Evolutionary conservation across 2,113 vertebrate genomes (phyloP), one percentile per base, ranked within the genome.

Genomic region (Sisor rabdophorus): DNA sequence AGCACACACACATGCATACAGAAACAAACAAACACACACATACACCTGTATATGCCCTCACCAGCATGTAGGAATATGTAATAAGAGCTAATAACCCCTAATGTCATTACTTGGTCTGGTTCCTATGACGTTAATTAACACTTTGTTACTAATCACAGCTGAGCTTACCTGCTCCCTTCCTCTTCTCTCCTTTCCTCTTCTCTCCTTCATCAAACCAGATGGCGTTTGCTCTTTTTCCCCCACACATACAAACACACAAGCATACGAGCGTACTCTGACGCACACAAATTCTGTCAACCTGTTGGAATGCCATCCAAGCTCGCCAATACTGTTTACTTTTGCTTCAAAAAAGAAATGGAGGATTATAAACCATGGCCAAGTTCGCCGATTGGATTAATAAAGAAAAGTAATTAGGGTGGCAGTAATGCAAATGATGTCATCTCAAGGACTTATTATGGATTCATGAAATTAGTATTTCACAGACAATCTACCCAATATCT

Each of bases 1-100:
- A 2, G 24, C 75, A 32, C 54, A 80, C 22, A 50, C 67, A 61
- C 28, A 86, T 71, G 82, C n/a, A n/a, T n/a, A n/a, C n/a, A n/a
- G n/a, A n/a, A n/a, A n/a, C 79, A 78, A 71, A 67, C 78, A 81
- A 75, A 78, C 81, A 75, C 47, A 69, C 82, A 75, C 85, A 75
- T 82, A 79, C 86, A 84, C 1, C 6, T 58, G 28, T 19, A 10
- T 70, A 8, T 48, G 19, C 65, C 52, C 54, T 15, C 28, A 22
- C 59, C 50, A 56, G 69, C 59, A 61, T 70, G 55, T 69, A 59
- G 28, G 47, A 48, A 60, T 60, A 13, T 58, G 36, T 69, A 68
- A 78, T 78, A 71, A 64, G 59, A 72, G 50, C 59, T 56, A 72
- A 78, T 78, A 64, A 59, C 53, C 52, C 36, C 76, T 71, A 78